Evolutionary conservation across 2,797 vertebrate species (phyloP).

Genomic region (Okamejei kenojei): DNA sequence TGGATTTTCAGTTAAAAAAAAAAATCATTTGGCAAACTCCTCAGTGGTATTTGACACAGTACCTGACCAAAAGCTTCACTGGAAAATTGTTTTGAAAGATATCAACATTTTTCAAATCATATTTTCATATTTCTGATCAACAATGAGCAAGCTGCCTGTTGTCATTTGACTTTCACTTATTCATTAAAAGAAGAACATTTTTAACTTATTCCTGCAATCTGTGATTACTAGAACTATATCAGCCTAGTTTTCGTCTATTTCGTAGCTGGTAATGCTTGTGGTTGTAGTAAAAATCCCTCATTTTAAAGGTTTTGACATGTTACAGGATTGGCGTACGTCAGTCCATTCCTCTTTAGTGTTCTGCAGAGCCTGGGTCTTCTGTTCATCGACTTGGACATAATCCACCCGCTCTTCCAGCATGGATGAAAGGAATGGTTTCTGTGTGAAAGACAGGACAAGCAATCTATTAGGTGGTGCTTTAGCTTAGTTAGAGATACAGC

Average conservation of each 20-base stretch:
- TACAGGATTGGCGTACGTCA: slow-evolving; percentile 75
- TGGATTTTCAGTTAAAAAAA: neutral
- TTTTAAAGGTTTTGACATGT: slow-evolving; percentile 23
- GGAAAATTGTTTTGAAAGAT: neutral
- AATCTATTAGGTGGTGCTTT: neutral
- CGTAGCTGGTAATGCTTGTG: neutral
- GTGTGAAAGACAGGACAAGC: slow-evolving; percentile 36
- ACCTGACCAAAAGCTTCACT: neutral
- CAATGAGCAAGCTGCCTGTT: slow-evolving; percentile 11
- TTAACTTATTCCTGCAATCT: neutral
- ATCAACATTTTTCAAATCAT: neutral
- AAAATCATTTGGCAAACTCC: neutral
- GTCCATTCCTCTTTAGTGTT: slow-evolving; percentile 93
- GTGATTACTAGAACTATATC: slow-evolving; percentile 1
- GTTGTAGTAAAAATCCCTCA: neutral
- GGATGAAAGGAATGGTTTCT: slow-evolving; percentile 73
- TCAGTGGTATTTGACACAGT: neutral
- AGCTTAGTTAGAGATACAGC: too few species aligned
- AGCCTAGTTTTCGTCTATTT: neutral
- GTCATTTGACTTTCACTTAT: neutral
- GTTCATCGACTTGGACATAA: slow-evolving; percentile 91
- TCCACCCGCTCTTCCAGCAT: slow-evolving; percentile 81
- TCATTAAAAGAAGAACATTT: neutral
- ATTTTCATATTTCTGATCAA: neutral
- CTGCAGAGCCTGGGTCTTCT: slow-evolving; percentile 92